Percentiles rank a stretch among this genome's conserved stretches.
These are phyloP conservation scores for Syrmaticus mikado DNA, from an alignment of 2,113 vertebrate species.

Conservation along the genomic window DNA sequence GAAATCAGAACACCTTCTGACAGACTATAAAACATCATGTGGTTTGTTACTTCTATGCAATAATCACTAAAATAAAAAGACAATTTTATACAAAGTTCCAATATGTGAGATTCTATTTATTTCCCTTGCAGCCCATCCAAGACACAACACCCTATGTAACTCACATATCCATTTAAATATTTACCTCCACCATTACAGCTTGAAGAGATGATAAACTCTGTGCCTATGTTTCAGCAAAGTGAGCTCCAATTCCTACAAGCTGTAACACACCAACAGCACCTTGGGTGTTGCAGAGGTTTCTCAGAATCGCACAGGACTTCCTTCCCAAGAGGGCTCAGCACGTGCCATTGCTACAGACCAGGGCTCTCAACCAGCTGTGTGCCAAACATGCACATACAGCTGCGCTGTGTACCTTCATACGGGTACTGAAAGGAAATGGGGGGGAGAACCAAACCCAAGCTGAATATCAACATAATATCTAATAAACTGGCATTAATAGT, in stretches of 20 bases:
- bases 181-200: constrained; percentile 54
- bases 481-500: background rate
- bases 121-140: background rate
- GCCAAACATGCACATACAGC: background rate
- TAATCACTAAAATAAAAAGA: background rate
- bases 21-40: background rate
- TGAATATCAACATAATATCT: background rate
- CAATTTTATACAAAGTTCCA: background rate
- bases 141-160: background rate
- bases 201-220: constrained; percentile 11
- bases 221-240: background rate
- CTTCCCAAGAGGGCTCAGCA: background rate
- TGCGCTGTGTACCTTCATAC: background rate
- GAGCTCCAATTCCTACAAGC: background rate
- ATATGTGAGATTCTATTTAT: background rate
- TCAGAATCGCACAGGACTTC: background rate
- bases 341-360: background rate
- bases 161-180: constrained; percentile 60
- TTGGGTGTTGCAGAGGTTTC: background rate
- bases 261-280: background rate
- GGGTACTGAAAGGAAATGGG: background rate
- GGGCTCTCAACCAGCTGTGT: background rate
- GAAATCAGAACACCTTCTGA: background rate
- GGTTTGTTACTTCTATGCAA: background rate
- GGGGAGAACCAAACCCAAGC: background rate